These are phyloP conservation scores for Vespertilio murinus DNA, from an alignment of 2,797 vertebrate genomes.

Conservation along the genomic window DNA sequence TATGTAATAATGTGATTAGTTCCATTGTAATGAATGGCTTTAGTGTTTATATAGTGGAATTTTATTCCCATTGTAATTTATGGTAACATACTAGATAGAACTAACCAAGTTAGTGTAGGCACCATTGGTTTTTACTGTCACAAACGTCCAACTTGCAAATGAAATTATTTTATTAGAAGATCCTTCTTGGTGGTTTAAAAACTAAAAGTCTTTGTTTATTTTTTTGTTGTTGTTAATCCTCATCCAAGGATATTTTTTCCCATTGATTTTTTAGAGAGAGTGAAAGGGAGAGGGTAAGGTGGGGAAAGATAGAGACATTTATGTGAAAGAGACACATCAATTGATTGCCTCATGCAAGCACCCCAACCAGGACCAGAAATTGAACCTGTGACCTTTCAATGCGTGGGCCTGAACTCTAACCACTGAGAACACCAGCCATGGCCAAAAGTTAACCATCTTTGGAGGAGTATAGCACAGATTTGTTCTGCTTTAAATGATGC, in stretches of 20 bases:
- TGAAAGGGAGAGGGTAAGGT: too few relatives aligned
- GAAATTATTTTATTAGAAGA: slow-evolving; percentile 14
- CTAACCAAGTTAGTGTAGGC: neutral
- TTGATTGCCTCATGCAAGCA: too few relatives aligned
- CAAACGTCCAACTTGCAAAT: neutral
- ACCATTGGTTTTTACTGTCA: neutral
- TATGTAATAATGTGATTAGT: neutral
- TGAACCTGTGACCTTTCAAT: too few relatives aligned
- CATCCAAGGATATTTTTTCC: too few relatives aligned
- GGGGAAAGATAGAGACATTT: too few relatives aligned
- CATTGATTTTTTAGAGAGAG: too few relatives aligned
- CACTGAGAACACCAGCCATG: too few relatives aligned
- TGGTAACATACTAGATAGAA: neutral
- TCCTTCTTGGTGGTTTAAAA: neutral
- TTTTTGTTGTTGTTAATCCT: too few relatives aligned
- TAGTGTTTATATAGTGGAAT: neutral
- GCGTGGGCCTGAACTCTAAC: too few relatives aligned
- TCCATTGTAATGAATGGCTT: neutral
- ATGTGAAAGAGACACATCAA: too few relatives aligned
- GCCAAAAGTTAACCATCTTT: neutral
- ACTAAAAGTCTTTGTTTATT: neutral
- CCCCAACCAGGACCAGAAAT: too few relatives aligned
- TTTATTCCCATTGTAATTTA: neutral
- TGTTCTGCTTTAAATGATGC: neutral
- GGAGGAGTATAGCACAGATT: neutral